Percentiles rank a stretch among this genome's conserved stretches.
These are phyloP conservation scores for Noctua janthina DNA, from an alignment of 2,888 invertebrate species.

Conservation along the genomic window DNA sequence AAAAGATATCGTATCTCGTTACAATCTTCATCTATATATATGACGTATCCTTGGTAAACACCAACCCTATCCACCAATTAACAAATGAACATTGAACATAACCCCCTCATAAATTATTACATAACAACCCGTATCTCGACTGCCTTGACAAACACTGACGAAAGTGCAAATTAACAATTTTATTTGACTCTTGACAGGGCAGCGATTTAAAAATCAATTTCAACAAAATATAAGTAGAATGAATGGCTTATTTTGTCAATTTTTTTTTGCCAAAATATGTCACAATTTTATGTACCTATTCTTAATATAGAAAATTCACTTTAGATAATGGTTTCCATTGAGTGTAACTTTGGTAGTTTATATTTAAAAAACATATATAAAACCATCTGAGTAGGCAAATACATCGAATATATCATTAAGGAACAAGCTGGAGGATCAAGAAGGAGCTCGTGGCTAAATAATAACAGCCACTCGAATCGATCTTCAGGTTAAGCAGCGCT, in stretches of 20 bases:
- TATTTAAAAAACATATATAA: not conserved
- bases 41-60: not conserved
- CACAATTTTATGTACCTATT: not conserved
- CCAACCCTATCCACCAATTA: conserved; percentile 26
- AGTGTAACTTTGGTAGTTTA: not conserved
- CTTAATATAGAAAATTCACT: not conserved
- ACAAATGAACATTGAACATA: conserved; percentile 38
- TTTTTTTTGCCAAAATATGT: not conserved
- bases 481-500: too few species aligned
- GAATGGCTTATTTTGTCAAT: not conserved
- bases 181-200: not conserved
- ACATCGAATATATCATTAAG: not conserved
- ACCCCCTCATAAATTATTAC: conserved; percentile 45
- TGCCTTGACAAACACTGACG: not conserved
- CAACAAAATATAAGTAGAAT: not conserved
- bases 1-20: not conserved
- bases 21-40: not conserved
- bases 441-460: too few species aligned
- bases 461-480: too few species aligned
- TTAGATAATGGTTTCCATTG: too few species aligned
- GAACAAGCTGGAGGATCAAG: too few species aligned
- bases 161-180: not conserved
- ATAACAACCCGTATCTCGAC: conserved; percentile 5
- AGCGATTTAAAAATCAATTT: not conserved
- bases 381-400: not conserved